Evolutionary conservation across 1,140 invertebrate genomes (phyloP), one percentile per base, ranked within the genome.

Genomic region (Ylistrum balloti): DNA sequence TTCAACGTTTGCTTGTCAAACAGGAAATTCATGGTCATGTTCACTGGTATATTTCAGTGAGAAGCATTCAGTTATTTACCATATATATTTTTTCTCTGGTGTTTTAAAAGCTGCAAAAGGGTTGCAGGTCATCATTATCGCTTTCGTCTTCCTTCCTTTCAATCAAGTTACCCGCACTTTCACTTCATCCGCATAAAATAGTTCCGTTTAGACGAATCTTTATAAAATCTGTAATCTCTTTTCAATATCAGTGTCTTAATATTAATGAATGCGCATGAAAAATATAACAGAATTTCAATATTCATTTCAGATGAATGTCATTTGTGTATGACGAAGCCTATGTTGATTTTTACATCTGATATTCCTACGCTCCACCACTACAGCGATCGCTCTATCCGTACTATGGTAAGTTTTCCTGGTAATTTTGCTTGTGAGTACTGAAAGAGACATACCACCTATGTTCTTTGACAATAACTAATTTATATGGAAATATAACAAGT

Each of bases 131-230:
- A 48, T 48, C n/a, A 28, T n/a, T 74, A 9, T 74, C n/a, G 56
- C 56, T 74, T 74, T 45, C 28, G 56, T 74, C 56, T 28, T 74
- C n/a, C 56, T 74, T 74, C 56, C 56, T 74, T 74, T 74, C 56
- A 74, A 74, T 74, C n/a, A 74, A 28, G n/a, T 74, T 28, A 28
- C 56, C 56, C 56, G 22, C 56, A 74, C 56, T 74, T 74, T 74
- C 56, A 74, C 56, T 74, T 74, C 56, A 28, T 74, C 56, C 56
- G 56, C 56, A 74, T 28, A 74, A 74, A 74, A 74, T 74, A 74
- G 56, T 74, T n/a, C 56, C 22, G n/a, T 74, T 28, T 74, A 45
- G 41, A 17, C 17, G 17, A 17, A 45, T 38, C 35, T 7, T 38
- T 38, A 7, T 38, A 38, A 38, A 45, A 13, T 45, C 17, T 45